phyloP scores from a whole-genome alignment of 2,113 vertebrate species.

The Semnornis frantzii region DNA sequence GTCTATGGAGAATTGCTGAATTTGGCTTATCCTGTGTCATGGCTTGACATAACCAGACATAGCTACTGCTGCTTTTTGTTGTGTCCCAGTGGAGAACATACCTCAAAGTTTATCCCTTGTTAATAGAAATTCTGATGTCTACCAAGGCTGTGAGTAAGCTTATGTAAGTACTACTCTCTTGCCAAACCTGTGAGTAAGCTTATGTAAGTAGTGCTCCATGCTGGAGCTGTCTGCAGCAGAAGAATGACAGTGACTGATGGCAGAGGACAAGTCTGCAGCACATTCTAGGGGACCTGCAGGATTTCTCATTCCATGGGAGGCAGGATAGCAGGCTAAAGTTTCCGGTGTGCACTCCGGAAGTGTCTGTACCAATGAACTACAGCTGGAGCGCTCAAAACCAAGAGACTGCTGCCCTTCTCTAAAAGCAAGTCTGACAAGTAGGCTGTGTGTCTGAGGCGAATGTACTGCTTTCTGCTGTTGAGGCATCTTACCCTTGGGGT shows the following conservation, averaged over 20 bases:
- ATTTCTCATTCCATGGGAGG: background rate
- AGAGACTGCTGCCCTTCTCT: background rate
- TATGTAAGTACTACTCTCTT: background rate
- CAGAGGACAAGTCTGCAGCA: background rate
- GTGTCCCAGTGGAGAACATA: background rate
- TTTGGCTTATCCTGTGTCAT: background rate
- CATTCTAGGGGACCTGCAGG: background rate
- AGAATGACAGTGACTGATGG: background rate
- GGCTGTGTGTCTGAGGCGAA: background rate
- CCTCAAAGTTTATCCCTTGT: background rate
- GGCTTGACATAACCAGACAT: background rate
- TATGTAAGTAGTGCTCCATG: background rate
- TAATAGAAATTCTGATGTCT: background rate
- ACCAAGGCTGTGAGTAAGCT: background rate
- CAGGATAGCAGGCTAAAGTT: background rate
- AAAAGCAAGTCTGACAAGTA: background rate
- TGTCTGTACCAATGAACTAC: background rate
- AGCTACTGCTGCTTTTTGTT: background rate
- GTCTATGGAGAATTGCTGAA: background rate
- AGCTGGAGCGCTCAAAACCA: background rate
- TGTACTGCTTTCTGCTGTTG: background rate
- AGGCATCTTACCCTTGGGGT: background rate
- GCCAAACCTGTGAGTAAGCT: background rate
- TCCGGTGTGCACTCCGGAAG: background rate
- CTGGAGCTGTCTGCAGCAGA: background rate